These are phyloP conservation scores for Drosophila guanche DNA, from an alignment of 1,140 invertebrate species.

Conservation along the genomic window DNA sequence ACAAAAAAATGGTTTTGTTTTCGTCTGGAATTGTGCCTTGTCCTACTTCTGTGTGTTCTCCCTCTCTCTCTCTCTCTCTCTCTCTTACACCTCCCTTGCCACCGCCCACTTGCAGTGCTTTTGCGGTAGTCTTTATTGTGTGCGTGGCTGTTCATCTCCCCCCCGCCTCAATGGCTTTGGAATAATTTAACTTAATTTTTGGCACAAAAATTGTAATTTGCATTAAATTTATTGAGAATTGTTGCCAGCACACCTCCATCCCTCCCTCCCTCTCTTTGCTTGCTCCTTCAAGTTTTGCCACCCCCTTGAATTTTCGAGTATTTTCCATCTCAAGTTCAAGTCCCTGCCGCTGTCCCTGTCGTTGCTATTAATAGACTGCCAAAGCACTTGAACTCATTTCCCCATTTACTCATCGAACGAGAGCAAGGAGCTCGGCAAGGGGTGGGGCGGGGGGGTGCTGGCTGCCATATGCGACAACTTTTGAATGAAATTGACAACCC, in stretches of 20 bases:
- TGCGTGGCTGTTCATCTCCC: neutral
- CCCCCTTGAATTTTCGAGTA: neutral
- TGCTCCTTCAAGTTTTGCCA: conserved; percentile 7
- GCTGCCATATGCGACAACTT: conserved; percentile 73
- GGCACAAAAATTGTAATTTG: conserved; percentile 77
- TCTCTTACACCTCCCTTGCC: neutral
- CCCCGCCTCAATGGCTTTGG: conserved; percentile 41
- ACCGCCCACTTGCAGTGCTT: conserved; percentile 46
- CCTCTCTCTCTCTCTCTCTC: neutral
- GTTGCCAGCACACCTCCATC: neutral
- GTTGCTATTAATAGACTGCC: conserved; percentile 36
- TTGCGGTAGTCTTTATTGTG: conserved; percentile 65
- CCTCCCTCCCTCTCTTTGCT: too few relatives aligned
- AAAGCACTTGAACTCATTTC: neutral
- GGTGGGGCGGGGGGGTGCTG: too few relatives aligned
- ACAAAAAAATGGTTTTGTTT: conserved; percentile 44
- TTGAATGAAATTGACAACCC: conserved; percentile 72
- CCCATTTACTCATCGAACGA: too few relatives aligned
- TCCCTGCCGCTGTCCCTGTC: conserved; percentile 10
- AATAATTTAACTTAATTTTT: conserved; percentile 81
- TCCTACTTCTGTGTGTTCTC: conserved; percentile 39
- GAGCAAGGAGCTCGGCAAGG: too few relatives aligned
- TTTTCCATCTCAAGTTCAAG: conserved; percentile 30
- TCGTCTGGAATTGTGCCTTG: conserved; percentile 21
- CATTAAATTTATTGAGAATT: conserved; percentile 76